Percentiles rank a stretch among this genome's conserved stretches.
phyloP scores from a whole-genome alignment of 2,113 vertebrate genomes.

The Alectura lathami region DNA sequence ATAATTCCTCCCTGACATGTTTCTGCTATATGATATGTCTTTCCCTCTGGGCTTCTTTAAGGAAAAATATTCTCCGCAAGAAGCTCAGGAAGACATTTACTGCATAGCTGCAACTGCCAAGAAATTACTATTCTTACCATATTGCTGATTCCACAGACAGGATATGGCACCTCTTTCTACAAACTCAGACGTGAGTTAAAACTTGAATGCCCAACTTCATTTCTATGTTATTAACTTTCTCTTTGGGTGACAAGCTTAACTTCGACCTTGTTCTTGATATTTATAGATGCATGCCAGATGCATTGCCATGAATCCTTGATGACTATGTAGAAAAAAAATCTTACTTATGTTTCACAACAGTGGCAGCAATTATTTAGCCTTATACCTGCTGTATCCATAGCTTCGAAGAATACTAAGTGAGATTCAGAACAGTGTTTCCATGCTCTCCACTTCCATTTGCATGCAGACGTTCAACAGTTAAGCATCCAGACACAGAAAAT shows the following conservation, averaged over 20 bases:
- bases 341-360: background rate
- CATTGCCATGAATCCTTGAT: background rate
- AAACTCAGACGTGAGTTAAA: conserved; percentile 5
- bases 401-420: background rate
- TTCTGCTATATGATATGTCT: conserved; percentile 3
- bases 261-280: background rate
- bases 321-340: background rate
- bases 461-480: background rate
- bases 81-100: conserved; percentile 37
- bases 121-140: conserved; percentile 38
- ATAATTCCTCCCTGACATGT: conserved; percentile 18
- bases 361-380: background rate
- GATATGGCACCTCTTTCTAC: background rate
- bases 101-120: conserved; percentile 13
- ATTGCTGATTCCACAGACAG: background rate
- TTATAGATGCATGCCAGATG: background rate
- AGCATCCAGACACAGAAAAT: background rate
- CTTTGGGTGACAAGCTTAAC: background rate
- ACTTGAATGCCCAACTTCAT: background rate
- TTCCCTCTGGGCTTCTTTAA: conserved; percentile 33
- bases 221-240: background rate
- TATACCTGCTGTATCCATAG: background rate
- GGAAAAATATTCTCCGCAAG: conserved; percentile 27
- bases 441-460: background rate
- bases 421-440: background rate